Evolutionary conservation across 1,140 invertebrate genomes (phyloP).

Genomic region (Reticulitermes speratus): DNA sequence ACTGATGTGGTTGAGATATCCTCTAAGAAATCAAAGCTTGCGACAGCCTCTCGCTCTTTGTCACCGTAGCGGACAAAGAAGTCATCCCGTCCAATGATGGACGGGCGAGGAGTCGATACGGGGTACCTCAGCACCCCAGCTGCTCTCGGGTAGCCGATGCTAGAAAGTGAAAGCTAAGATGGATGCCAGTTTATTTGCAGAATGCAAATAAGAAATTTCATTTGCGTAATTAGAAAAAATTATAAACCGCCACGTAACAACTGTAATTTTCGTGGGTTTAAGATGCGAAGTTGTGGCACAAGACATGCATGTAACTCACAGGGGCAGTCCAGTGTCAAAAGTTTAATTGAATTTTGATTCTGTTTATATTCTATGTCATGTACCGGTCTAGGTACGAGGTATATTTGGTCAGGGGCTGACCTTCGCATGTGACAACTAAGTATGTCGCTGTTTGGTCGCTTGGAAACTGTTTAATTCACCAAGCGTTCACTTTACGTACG

Average conservation of each 20-base stretch:
- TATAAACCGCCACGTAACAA: background rate
- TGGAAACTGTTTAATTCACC: too few species aligned
- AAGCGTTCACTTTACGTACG: too few species aligned
- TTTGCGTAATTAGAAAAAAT: background rate
- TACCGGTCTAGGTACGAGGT: too few species aligned
- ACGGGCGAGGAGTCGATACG: conserved; percentile 52
- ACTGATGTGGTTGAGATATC: conserved; percentile 57
- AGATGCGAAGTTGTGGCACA: too few species aligned
- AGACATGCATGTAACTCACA: too few species aligned
- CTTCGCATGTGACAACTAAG: too few species aligned
- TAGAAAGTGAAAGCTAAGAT: conserved; percentile 38
- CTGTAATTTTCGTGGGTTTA: too few species aligned
- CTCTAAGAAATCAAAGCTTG: conserved; percentile 76
- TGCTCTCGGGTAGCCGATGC: conserved; percentile 59
- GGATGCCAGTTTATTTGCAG: background rate
- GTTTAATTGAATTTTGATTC: too few species aligned
- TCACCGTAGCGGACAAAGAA: conserved; percentile 77
- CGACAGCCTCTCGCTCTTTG: conserved; percentile 71
- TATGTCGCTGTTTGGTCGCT: too few species aligned
- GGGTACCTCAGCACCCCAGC: conserved; percentile 51
- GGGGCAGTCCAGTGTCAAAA: too few species aligned
- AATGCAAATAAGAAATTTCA: background rate
- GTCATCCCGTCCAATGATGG: conserved; percentile 70
- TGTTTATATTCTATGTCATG: too few species aligned
- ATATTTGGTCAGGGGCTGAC: too few species aligned